Evolutionary conservation across 1,140 invertebrate species (phyloP).

Genomic region (Drosophila repletoides): DNA sequence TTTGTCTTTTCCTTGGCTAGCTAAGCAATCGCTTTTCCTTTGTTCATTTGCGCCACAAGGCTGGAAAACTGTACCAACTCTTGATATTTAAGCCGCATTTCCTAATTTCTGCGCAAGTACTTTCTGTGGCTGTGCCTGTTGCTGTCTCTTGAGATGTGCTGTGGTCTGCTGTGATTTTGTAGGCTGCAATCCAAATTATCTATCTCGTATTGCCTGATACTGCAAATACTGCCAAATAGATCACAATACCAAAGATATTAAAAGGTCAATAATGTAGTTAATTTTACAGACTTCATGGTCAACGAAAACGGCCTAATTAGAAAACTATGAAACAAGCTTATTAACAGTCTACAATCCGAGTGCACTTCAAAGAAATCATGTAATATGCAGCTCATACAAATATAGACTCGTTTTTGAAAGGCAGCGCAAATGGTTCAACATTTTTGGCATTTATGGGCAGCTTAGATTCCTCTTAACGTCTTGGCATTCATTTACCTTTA

Average conservation of each 20-base stretch:
- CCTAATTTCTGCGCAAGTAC: conserved; percentile 68
- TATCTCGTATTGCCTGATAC: conserved; percentile 40
- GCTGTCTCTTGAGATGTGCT: conserved; percentile 29
- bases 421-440: conserved; percentile 20
- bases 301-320: conserved; percentile 24
- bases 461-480: conserved; percentile 38
- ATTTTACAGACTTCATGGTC: conserved; percentile 6
- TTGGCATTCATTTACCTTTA: conserved; percentile 66
- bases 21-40: conserved; percentile 57
- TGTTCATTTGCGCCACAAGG: conserved; percentile 72
- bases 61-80: conserved; percentile 72
- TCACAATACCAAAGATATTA: not conserved
- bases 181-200: conserved; percentile 54
- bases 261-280: conserved; percentile 28
- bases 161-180: conserved; percentile 17
- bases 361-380: no score
- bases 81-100: conserved; percentile 73
- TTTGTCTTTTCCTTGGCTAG: conserved; percentile 72
- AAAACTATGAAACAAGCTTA: no score
- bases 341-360: not conserved
- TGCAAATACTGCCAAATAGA: conserved; percentile 11
- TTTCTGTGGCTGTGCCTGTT: conserved; percentile 59
- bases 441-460: conserved; percentile 49
- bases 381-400: not conserved
- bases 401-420: conserved; percentile 49